Evolutionary conservation across 2,113 vertebrate species (phyloP).

Genomic region (Tauraco erythrolophus): DNA sequence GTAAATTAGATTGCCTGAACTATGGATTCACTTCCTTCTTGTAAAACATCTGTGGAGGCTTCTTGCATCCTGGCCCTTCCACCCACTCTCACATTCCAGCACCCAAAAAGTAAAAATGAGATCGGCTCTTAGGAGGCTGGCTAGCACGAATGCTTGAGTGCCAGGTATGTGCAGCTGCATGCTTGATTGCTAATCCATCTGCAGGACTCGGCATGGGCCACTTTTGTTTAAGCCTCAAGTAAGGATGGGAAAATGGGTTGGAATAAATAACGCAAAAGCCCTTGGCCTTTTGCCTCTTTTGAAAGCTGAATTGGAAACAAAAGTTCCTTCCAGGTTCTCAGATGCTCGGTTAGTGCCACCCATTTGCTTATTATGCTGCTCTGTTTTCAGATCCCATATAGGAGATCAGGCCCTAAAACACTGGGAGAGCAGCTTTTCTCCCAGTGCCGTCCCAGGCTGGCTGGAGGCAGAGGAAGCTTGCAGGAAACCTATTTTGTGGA

Average conservation of each 20-base stretch:
- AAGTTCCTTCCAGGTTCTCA: slow-evolving; percentile 50
- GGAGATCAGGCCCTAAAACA: background rate
- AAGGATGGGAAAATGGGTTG: slow-evolving; percentile 55
- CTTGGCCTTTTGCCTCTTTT: slow-evolving; percentile 61
- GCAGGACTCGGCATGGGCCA: slow-evolving; percentile 34
- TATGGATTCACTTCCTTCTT: slow-evolving; percentile 39
- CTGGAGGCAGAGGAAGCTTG: background rate
- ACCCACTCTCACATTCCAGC: slow-evolving; percentile 65
- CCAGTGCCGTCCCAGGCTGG: background rate
- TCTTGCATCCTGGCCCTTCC: slow-evolving; percentile 58
- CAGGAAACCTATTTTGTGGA: background rate
- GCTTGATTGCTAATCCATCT: slow-evolving; percentile 69
- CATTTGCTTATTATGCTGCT: background rate
- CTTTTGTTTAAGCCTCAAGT: slow-evolving; percentile 57
- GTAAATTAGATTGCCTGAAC: slow-evolving; percentile 5
- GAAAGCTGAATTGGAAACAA: slow-evolving; percentile 53
- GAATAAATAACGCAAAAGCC: slow-evolving; percentile 58
- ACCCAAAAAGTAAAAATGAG: slow-evolving; percentile 53
- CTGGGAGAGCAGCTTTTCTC: background rate
- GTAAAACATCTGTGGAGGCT: slow-evolving; percentile 55
- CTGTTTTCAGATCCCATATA: background rate
- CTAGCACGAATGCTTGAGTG: slow-evolving; percentile 7
- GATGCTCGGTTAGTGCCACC: background rate
- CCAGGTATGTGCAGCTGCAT: slow-evolving; percentile 69
- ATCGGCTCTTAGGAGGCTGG: slow-evolving; percentile 17